Evolutionary conservation across 2,888 invertebrate genomes (phyloP), one percentile per base, ranked within the genome.

Genomic region (Zygaena filipendulae): DNA sequence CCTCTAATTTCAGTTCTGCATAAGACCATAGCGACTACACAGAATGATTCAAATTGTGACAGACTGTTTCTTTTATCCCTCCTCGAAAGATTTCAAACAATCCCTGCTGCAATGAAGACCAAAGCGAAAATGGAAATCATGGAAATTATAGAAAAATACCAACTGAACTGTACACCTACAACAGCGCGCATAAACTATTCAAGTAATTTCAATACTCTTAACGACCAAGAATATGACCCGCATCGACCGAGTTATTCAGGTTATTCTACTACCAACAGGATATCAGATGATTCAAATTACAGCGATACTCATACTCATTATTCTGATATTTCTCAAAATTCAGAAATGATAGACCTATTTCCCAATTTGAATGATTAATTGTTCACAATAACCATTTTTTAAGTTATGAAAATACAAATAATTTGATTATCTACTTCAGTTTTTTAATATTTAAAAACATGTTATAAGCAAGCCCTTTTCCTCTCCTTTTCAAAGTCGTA

Each of bases 401-500:
- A 32, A 30, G 35, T 35, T 35, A 35, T 27, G 32, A 35, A 33
- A 33, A 33, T 33, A 33, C 33, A 33, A 33, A 33, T 33, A 33
- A 33, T 33, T 33, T 33, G 29, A 36, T 36, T 36, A 36, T 36
- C 36, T 36, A 36, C 36, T 33, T 36, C 36, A 36, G 36, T 33
- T 34, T n/a, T n/a, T n/a, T 30, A 34, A 27, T 34, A 34, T 34
- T 34, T 34, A 34, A 34, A 34, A 33, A 35, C 31, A 35, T 35
- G 35, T 35, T 29, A 35, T 29, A 34, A 35, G 29, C 29, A 32
- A 32, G 30, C 27, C 23, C 30, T 31, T 35, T 33, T 33, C 30
- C 33, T 33, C 33, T 33, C 33, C 33, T 33, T 34, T 34, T 34
- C 34, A 34, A 34, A 34, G 34, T 34, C 30, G 34, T 34, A 34